phyloP scores from a whole-genome alignment of 2,888 invertebrate genomes.

The Neocrepidodera transversa region DNA sequence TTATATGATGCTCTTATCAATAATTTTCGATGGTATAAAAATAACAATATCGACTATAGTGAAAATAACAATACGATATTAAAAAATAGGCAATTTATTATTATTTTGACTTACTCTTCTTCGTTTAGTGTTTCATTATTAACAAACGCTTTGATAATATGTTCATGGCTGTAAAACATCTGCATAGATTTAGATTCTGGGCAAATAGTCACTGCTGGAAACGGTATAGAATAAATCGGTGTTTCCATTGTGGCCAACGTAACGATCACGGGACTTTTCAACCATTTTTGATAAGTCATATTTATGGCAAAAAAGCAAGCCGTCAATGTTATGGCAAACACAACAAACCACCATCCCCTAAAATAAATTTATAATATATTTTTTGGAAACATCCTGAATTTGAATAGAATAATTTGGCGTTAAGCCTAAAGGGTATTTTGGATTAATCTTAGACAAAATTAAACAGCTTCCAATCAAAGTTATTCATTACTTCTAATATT shows the following conservation, averaged over 20 bases:
- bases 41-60: no score
- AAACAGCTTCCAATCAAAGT: no score
- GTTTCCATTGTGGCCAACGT: slow-evolving; percentile 77
- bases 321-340: slow-evolving; percentile 67
- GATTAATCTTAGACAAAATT: slow-evolving; percentile 4
- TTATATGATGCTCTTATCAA: no score
- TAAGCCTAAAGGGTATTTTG: slow-evolving; percentile 6
- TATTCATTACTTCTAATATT: no score
- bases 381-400: no score
- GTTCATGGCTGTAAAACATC: slow-evolving; percentile 68
- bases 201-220: slow-evolving; percentile 57
- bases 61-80: no score
- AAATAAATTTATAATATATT: slow-evolving; percentile 38
- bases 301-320: slow-evolving; percentile 66
- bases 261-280: slow-evolving; percentile 75
- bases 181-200: slow-evolving; percentile 57
- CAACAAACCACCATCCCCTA: slow-evolving; percentile 71
- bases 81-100: no score
- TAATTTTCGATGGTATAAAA: no score
- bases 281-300: slow-evolving; percentile 74
- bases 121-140: slow-evolving; percentile 57
- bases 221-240: slow-evolving; percentile 67
- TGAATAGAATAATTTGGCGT: no score
- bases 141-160: slow-evolving; percentile 59
- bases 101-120: slow-evolving; percentile 63